These are phyloP conservation scores for Apostichopus leukothele DNA, from an alignment of 53 echinoderm and acorn worm genomes.

Conservation along the genomic window DNA sequence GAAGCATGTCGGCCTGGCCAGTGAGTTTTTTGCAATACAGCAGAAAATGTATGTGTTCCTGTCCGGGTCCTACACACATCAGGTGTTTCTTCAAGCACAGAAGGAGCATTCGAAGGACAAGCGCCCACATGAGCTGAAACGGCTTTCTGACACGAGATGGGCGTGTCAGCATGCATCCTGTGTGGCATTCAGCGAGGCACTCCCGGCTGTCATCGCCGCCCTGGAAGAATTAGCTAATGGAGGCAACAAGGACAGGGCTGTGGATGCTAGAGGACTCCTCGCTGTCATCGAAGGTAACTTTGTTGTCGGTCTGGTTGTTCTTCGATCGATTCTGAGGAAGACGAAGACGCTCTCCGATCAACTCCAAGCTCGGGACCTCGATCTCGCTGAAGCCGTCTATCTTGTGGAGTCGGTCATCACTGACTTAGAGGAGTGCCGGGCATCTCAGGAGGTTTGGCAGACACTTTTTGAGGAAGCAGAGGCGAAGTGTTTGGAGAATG, in stretches of 20 bases:
- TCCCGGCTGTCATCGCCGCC: slow-evolving; percentile 1
- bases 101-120: slow-evolving; percentile 9
- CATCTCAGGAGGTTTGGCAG: background rate
- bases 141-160: slow-evolving; percentile 58
- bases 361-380: slow-evolving; percentile 33
- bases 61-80: slow-evolving; percentile 23
- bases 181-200: slow-evolving; percentile 3
- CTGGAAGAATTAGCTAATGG: slow-evolving; percentile 18
- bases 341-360: slow-evolving; percentile 33
- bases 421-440: slow-evolving; percentile 12
- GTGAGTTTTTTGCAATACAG: slow-evolving; percentile 40
- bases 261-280: slow-evolving; percentile 45
- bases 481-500: background rate
- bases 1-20: slow-evolving; percentile 19
- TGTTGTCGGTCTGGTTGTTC: background rate
- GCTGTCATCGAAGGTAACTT: slow-evolving; percentile 25
- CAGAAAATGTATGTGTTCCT: slow-evolving; percentile 50
- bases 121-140: slow-evolving; percentile 29
- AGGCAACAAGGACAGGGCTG: slow-evolving; percentile 35
- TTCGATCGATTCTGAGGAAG: background rate
- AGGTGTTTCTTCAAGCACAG: slow-evolving; percentile 25
- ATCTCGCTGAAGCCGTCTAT: slow-evolving; percentile 10
- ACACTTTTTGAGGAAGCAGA: slow-evolving; percentile 1
- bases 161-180: slow-evolving; percentile 40
- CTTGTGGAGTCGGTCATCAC: slow-evolving; percentile 29